A percentile compares a stretch with the other conserved stretches of the same genome.
Evolutionary conservation across 2,113 vertebrate genomes (phyloP).

Genomic region (Bostrychus sinensis): DNA sequence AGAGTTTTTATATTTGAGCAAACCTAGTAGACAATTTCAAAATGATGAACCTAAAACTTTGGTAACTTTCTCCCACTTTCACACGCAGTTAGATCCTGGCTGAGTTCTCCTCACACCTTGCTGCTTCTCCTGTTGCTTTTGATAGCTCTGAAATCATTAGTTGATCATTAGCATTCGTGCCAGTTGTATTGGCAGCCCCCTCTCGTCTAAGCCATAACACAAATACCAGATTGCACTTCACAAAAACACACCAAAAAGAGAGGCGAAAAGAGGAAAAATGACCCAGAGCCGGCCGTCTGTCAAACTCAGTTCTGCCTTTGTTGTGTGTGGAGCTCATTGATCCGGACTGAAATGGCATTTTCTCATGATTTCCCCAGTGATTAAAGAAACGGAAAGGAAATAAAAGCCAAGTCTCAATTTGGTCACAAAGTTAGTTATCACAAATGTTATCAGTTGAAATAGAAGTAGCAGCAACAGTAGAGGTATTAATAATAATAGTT

Average conservation of each 20-base stretch:
- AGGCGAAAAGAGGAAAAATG: background rate
- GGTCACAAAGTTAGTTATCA: background rate
- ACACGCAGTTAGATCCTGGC: background rate
- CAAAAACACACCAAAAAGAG: background rate
- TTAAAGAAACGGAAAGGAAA: background rate
- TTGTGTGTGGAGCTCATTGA: background rate
- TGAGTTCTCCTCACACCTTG: background rate
- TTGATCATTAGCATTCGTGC: background rate
- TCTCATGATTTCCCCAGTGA: background rate
- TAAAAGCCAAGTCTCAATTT: background rate
- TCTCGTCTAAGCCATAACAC: background rate
- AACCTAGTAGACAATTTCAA: too few species aligned
- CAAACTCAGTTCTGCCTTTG: background rate
- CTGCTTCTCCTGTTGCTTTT: background rate
- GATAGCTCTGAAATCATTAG: background rate
- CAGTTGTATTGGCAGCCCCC: conserved; percentile 4
- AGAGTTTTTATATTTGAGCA: too few species aligned
- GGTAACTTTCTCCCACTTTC: background rate
- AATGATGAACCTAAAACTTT: background rate
- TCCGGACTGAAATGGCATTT: background rate
- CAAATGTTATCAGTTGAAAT: too few species aligned
- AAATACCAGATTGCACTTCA: background rate
- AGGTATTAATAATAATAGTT: too few species aligned
- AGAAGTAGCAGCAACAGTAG: too few species aligned
- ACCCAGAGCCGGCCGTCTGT: background rate